Percentiles rank a stretch among this genome's conserved stretches.
Evolutionary conservation across 2,113 vertebrate species (phyloP).

Genomic region (Falcunculus frontatus): DNA sequence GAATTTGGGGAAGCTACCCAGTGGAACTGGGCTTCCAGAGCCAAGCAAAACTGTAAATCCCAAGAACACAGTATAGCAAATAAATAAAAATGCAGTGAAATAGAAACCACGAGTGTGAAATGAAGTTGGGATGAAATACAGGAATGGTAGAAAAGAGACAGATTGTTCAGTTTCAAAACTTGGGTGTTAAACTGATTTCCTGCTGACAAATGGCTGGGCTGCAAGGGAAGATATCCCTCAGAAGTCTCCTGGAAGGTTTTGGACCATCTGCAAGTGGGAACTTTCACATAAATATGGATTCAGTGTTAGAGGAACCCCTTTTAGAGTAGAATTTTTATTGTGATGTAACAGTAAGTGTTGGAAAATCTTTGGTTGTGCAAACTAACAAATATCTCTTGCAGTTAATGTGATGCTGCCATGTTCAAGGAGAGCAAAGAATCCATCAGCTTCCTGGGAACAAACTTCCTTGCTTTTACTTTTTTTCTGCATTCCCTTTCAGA

Average conservation of each 20-base stretch:
- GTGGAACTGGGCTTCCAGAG: neutral
- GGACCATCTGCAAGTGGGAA: neutral
- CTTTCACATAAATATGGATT: neutral
- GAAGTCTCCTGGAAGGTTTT: neutral
- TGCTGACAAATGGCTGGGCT: neutral
- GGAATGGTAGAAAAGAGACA: neutral
- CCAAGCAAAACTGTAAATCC: neutral
- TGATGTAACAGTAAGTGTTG: neutral
- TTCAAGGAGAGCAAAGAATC: neutral
- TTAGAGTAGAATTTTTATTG: neutral
- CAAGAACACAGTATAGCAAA: accelerated
- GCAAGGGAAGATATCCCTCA: neutral
- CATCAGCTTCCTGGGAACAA: neutral
- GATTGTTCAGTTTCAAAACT: neutral
- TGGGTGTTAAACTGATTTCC: neutral
- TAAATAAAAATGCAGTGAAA: neutral
- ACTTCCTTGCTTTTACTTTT: neutral
- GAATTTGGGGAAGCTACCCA: neutral
- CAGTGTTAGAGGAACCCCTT: neutral
- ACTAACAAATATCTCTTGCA: neutral
- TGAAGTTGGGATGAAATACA: neutral
- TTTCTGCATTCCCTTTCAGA: neutral
- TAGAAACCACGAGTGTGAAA: accelerated
- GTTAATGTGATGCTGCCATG: neutral
- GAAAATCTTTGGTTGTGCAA: neutral